phyloP scores from a whole-genome alignment of 2,113 vertebrate species.

The Sciurus niger region DNA sequence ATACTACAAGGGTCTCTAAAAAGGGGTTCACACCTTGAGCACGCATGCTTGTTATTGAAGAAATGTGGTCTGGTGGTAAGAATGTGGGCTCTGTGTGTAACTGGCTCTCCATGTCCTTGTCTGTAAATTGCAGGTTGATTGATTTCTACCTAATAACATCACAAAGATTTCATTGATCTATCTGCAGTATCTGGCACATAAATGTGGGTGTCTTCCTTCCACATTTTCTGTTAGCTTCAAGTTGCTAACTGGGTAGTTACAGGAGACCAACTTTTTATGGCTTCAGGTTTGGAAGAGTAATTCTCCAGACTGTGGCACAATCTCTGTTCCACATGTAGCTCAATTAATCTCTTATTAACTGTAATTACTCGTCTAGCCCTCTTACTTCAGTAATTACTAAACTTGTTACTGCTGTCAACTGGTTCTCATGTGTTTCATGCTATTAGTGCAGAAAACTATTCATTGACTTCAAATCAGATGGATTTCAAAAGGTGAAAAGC shows the following conservation, averaged over 20 bases:
- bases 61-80: neutral
- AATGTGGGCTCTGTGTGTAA: neutral
- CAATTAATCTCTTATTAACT: constrained; percentile 81
- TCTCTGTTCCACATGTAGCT: constrained; percentile 62
- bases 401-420: constrained; percentile 68
- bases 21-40: neutral
- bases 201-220: neutral
- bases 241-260: neutral
- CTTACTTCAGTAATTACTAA: constrained; percentile 75
- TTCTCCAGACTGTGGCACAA: neutral
- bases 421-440: constrained; percentile 66
- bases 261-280: constrained; percentile 1
- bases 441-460: constrained; percentile 77
- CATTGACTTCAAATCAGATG: constrained; percentile 79
- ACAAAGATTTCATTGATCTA: neutral
- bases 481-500: constrained; percentile 75
- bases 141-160: neutral
- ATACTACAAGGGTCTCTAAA: neutral
- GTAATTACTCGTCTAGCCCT: constrained; percentile 65
- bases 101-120: neutral
- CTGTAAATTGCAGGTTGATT: neutral
- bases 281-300: constrained; percentile 38
- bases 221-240: neutral
- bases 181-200: neutral
- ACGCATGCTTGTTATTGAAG: neutral